Base-by-base conservation (phyloP, 2,888 invertebrate genomes). In the Pachycephus smyrnensis region DNA sequence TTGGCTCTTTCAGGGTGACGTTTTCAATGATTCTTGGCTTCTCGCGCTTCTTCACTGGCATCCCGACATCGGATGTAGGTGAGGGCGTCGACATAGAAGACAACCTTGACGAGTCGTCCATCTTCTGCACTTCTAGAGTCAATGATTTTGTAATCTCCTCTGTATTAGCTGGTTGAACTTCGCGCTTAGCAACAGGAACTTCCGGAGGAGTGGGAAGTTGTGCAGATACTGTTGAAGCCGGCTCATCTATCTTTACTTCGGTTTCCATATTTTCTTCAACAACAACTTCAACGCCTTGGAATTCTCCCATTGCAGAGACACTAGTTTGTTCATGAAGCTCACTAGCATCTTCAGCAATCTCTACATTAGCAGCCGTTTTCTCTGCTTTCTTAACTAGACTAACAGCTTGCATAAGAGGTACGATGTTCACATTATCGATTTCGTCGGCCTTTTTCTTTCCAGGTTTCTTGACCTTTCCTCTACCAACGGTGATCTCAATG, bases 11-110 rank as follows among this genome's bases (percentile, higher is more conserved):
- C 15, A 91, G 80, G 4, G 91, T 80, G 0, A 91, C 90, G 75
- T 89, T 91, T 79, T 91, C 90, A 75, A 91, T 91, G 40, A 91
- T 91, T 77, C 91, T 85, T 9, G 91, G 91, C 83, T 91, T 91
- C 76, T 91, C 91, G 3, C 91, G 90, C 55, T 91, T 91, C 37
- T 91, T 91, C 1, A 91, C 91, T 0, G 91, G 90, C 11, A 91
- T 82, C 30, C 81, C 81, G 3, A 83, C 75, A 0, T 88, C 88
- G 9, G 88, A 83, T 11, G 84, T 81, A 4, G 88, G 84, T 9
- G 88, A 84, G 6, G 87, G 83, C 1, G 83, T 81, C 11, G 87
- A 84, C 12, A 81, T 79, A 11, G 83, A 76, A 11, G 83, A 76
- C 37, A 82, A 81, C 77, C 82, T 84, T 12, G 84, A 74, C 3